Evolutionary conservation across 2,888 invertebrate genomes (phyloP), one percentile per base, ranked within the genome.

Genomic region (Hydraecia micacea): DNA sequence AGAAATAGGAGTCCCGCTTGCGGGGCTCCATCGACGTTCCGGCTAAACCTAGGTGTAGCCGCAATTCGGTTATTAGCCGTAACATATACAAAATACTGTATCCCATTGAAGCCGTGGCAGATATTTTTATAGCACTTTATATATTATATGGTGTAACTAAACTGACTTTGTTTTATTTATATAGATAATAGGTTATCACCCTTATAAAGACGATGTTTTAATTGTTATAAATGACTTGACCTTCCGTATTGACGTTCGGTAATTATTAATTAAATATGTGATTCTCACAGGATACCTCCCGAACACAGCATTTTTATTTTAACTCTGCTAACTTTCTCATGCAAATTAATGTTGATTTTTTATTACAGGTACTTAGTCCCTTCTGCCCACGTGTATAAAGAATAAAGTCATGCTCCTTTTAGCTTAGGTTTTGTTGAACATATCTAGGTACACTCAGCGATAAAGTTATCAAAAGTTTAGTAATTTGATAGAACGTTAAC

Each of bases 281-380:
- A 58, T 25, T 66, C 58, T 39, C 36, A 49, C 46, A 49, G 67
- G 25, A n/a, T 42, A 15, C 18, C 32, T 39, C 74, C 25, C 36
- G 66, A n/a, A n/a, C 36, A 66, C 21, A 36, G 52, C 25, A 74
- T 11, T 32, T 74, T 32, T 42, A n/a, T 58, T 73, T 69, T 39
- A 69, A 36, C 46, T 36, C 28, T 25, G 18, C 1, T 36, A 49
- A 79, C 49, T 66, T 75, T 79, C 0, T 72, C 70, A 83, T 83
- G 66, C 62, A 66, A 80, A 80, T 75, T 79, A 73, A 83, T 70
- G 73, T 70, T 80, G 52, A 73, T 73, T 73, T 52, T 39, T 70
- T 58, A 80, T 70, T 49, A 68, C 69, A n/a, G 70, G 55, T 77
- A 52, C 39, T 62, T 62, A 39, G 78, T 52, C 13, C 55, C 55